These are phyloP conservation scores for Temnopleurus reevesii DNA, from an alignment of 53 echinoderm and acorn worm genomes.

Conservation along the genomic window DNA sequence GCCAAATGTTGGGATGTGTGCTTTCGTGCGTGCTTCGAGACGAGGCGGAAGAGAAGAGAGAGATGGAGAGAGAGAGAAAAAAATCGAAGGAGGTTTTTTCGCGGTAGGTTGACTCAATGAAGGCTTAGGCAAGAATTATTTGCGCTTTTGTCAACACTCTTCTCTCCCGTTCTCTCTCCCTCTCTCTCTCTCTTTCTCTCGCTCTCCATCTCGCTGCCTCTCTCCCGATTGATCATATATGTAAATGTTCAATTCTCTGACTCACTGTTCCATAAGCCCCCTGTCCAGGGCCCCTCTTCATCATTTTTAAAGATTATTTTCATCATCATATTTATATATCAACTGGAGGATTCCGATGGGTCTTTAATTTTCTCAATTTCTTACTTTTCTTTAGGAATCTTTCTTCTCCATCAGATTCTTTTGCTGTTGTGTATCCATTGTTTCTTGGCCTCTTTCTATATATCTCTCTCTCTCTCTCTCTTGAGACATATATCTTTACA, in stretches of 20 bases:
- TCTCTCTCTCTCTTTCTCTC: slow-evolving; percentile 35
- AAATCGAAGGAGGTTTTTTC: slow-evolving; percentile 22
- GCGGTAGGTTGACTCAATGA: slow-evolving; percentile 30
- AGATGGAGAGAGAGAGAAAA: too few species aligned
- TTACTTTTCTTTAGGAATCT: too few species aligned
- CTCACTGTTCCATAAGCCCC: background rate
- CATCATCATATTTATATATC: background rate
- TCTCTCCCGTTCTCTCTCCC: background rate
- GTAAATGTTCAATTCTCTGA: background rate
- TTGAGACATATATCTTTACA: background rate
- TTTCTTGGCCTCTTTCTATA: background rate
- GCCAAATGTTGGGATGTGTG: slow-evolving; percentile 40
- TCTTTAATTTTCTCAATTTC: background rate
- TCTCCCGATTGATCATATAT: background rate
- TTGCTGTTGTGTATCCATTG: background rate
- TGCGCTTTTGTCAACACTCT: slow-evolving; percentile 51
- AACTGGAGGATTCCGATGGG: background rate
- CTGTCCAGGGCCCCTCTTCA: background rate
- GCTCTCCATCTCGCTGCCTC: background rate
- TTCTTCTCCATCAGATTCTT: background rate
- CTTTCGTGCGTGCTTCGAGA: slow-evolving; percentile 26
- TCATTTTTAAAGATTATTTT: background rate
- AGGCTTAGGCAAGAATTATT: slow-evolving; percentile 44
- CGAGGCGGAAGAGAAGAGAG: too few species aligned
- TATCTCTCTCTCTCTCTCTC: background rate